A percentile compares a stretch with the other conserved stretches of the same genome.
Evolutionary conservation across 2,113 vertebrate genomes (phyloP).

Genomic region (Promerops cafer): DNA sequence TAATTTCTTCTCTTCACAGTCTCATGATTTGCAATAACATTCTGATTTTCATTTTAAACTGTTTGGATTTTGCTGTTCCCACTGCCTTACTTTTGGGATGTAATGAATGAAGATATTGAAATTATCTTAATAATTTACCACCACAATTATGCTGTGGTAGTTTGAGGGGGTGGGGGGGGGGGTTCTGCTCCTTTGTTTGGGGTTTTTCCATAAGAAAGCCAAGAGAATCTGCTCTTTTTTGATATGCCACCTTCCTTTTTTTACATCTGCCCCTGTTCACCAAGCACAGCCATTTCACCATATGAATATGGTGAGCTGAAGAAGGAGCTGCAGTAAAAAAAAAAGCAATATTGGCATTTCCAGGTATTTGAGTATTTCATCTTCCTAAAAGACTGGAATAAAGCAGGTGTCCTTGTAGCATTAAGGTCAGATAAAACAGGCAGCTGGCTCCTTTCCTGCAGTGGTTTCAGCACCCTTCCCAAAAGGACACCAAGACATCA

Average conservation of each 20-base stretch:
- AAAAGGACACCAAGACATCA: not conserved
- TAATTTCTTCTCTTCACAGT: constrained; percentile 48
- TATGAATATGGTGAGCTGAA: accelerated
- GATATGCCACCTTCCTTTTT: not conserved
- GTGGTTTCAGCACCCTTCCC: not conserved
- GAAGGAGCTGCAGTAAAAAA: not conserved
- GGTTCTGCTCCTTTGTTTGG: not conserved
- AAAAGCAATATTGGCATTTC: not conserved
- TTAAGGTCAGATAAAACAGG: not conserved
- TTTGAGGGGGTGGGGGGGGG: not conserved
- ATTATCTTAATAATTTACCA: constrained; percentile 3
- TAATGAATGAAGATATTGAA: not conserved
- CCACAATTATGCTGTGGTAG: not conserved
- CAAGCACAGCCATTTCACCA: not conserved
- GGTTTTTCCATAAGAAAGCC: not conserved
- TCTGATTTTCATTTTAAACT: constrained; percentile 46
- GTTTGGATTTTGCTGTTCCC: constrained; percentile 19
- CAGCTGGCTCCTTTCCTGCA: not conserved
- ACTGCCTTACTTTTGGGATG: not conserved
- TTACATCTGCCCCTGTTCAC: not conserved
- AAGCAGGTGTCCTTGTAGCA: not conserved
- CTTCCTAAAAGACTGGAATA: not conserved
- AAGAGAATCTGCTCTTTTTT: not conserved
- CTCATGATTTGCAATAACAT: constrained; percentile 29
- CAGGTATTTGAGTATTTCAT: not conserved